Conservation (phyloP, 2,888 invertebrate genomes). For the Notodonta ziczac region DNA sequence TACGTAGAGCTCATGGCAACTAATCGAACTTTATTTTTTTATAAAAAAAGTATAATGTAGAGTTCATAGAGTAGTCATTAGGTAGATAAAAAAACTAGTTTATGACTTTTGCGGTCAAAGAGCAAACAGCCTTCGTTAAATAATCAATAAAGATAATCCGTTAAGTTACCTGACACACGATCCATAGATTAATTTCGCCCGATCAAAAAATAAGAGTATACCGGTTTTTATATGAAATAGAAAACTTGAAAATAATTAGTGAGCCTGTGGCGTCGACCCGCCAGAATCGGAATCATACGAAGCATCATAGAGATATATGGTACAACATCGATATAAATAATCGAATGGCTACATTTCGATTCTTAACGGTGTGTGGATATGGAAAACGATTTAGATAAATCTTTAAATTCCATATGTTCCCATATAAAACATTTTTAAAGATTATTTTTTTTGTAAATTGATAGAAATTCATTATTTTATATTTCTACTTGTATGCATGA, state of each 20-base stretch:
- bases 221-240: constrained; percentile 30
- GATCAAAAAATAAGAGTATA: constrained; percentile 30
- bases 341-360: constrained; percentile 12
- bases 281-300: constrained; percentile 29
- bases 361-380: constrained; percentile 10
- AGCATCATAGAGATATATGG: background rate
- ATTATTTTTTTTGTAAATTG: background rate
- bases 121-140: constrained; percentile 17
- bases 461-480: background rate
- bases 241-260: constrained; percentile 31
- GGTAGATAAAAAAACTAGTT: constrained; percentile 22
- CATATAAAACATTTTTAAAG: background rate
- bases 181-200: constrained; percentile 28
- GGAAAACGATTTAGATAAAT: background rate
- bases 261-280: constrained; percentile 18
- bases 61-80: constrained; percentile 30
- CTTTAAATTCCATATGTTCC: background rate
- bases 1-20: background rate
- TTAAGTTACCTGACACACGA: constrained; percentile 22
- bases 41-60: constrained; percentile 6
- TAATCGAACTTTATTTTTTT: background rate
- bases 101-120: constrained; percentile 28
- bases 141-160: constrained; percentile 36
- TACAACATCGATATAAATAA: constrained; percentile 11
- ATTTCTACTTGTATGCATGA: background rate